Percentiles rank a stretch among this genome's conserved stretches.
Evolutionary conservation across 1,140 invertebrate species (phyloP).

Genomic region (Plodia interpunctella): DNA sequence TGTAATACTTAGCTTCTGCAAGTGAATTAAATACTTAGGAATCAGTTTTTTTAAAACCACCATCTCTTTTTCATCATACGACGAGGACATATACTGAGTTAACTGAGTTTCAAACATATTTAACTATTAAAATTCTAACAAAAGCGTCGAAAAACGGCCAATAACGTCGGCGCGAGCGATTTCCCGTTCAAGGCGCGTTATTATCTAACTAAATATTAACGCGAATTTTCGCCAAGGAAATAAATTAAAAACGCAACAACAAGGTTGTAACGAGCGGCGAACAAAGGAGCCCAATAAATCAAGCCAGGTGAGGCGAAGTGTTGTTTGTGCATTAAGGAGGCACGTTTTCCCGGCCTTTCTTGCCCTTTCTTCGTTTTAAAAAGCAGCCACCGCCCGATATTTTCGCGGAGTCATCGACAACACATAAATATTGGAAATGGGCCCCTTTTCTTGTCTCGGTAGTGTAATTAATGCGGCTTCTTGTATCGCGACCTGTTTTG

Average conservation of each 20-base stretch:
- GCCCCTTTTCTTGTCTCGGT: constrained; percentile 70
- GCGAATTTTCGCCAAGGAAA: constrained; percentile 62
- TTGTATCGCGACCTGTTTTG: constrained; percentile 61
- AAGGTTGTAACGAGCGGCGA: constrained; percentile 69
- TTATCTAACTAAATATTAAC: constrained; percentile 69
- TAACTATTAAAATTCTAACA: neutral
- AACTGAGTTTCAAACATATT: too few species aligned
- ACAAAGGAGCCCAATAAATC: constrained; percentile 74
- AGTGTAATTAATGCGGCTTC: constrained; percentile 72
- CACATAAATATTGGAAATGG: constrained; percentile 78
- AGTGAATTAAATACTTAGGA: too few species aligned
- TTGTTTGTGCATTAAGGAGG: constrained; percentile 74
- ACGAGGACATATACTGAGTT: too few species aligned
- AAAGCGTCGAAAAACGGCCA: neutral
- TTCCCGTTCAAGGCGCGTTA: constrained; percentile 38
- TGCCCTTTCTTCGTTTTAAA: constrained; percentile 75
- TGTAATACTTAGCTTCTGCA: too few species aligned
- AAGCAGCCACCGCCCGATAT: constrained; percentile 74
- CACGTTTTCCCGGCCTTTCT: constrained; percentile 68
- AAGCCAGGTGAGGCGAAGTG: constrained; percentile 69
- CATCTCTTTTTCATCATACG: too few species aligned
- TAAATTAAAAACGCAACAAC: constrained; percentile 77
- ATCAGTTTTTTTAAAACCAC: too few species aligned
- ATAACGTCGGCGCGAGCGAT: constrained; percentile 24
- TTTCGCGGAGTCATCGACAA: constrained; percentile 75